Evolutionary conservation across 2,888 invertebrate species (phyloP).

Genomic region (Cantharis flavilabris): DNA sequence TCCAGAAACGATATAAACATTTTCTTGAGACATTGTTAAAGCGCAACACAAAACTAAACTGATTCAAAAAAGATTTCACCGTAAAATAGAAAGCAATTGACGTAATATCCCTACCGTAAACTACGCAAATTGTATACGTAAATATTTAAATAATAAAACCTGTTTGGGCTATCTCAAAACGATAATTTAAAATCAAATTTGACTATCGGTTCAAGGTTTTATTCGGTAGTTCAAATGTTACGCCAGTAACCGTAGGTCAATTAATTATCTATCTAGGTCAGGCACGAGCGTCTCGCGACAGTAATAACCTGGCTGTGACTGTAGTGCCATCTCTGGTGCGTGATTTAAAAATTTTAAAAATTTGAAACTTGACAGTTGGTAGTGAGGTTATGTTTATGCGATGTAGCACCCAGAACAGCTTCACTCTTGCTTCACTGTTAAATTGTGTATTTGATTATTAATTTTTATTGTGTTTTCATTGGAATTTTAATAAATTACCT

Average conservation of each 20-base stretch:
- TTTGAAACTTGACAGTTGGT: no score
- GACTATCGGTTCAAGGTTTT: not conserved
- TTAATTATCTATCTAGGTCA: no score
- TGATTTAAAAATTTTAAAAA: no score
- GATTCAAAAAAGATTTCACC: not conserved
- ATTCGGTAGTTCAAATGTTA: not conserved
- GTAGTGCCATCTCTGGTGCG: no score
- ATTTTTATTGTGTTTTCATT: no score
- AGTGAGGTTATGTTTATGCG: no score
- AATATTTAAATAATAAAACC: not conserved
- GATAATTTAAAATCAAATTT: not conserved
- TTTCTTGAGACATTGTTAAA: constrained; percentile 18
- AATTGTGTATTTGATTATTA: no score
- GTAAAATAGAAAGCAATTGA: not conserved
- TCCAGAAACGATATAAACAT: constrained; percentile 75
- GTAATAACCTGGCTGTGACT: no score
- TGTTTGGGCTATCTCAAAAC: not conserved
- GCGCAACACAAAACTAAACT: not conserved
- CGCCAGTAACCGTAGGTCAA: not conserved
- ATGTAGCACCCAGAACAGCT: no score
- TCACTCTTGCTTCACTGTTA: no score
- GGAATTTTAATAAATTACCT: no score
- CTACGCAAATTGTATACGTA: not conserved
- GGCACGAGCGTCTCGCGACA: no score
- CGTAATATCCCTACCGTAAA: not conserved